Base-by-base conservation (phyloP, 2,888 invertebrate species). In the Poecilobothrus nobilitatus region DNA sequence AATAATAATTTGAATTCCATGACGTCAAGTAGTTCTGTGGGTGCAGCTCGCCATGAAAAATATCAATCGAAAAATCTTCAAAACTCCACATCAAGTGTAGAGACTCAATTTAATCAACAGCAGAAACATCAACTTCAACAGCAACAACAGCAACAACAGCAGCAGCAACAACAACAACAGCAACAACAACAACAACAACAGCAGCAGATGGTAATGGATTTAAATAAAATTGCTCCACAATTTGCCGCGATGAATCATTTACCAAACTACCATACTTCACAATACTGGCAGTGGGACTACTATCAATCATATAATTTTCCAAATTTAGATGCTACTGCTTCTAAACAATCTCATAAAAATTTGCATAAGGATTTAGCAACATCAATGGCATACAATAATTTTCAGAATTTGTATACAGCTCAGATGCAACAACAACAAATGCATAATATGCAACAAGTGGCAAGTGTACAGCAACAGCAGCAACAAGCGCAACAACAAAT, bases 201-300 rank as follows among this genome's bases (percentile, higher is more conserved):
- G 41, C 75, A 74, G 68, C 72, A 74, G 63, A 27, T 79, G 15
- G 74, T 80, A 3, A 76, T 78, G 22, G 86, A 86, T 66, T 74
- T 84, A n/a, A 85, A 84, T 72, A 86, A 86, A 78, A 83, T 86
- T 70, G 81, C 86, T 0, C 83, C 88, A 0, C 89, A 88, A 74
- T 88, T 87, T 74, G 79, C 86, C 1, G 69, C 70, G 1, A 84
- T 85, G 79, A 88, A 89, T 79, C 87, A 88, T 74, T 84, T 88
- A 67, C 87, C 88, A 1, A 89, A 89, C 75, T 89, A 89, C 75
- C 87, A 88, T 75, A 84, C 75, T 8, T 77, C 87, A 66, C 88
- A 88, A 75, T 89, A 88, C 74, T 88, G 88, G 84, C 87, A 88
- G 76, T 84, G 88, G 77, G 88, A 89, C 72, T 83, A 83, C 67